Evolutionary conservation across 2,113 vertebrate species (phyloP).

Genomic region (Apeltes quadracus): DNA sequence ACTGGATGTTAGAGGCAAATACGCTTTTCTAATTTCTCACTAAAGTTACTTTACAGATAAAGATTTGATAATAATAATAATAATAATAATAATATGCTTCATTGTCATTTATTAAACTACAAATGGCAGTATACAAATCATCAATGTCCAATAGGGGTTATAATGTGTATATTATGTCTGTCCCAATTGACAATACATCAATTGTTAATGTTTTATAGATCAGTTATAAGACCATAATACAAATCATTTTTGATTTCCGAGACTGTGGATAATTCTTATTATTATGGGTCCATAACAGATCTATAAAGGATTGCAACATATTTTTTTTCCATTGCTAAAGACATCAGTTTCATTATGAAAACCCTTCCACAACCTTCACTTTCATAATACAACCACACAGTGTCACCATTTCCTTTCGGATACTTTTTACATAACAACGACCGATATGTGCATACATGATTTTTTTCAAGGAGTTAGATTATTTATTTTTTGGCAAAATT

Average conservation of each 20-base stretch:
- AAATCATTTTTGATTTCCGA: not conserved
- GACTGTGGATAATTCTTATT: not conserved
- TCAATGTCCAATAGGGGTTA: not conserved
- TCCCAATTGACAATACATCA: not conserved
- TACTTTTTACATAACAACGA: not conserved
- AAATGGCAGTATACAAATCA: not conserved
- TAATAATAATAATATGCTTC: not conserved
- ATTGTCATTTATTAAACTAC: not conserved
- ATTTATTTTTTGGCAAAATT: too few relatives aligned
- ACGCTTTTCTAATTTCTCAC: not conserved
- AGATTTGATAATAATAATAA: too few relatives aligned
- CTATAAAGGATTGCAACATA: not conserved
- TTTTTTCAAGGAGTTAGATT: not conserved
- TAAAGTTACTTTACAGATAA: not conserved
- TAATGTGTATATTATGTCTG: not conserved
- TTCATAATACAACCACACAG: slow-evolving; percentile 51
- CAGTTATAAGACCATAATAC: not conserved
- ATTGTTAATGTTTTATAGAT: not conserved
- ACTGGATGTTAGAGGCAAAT: not conserved
- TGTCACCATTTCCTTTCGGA: slow-evolving; percentile 45
- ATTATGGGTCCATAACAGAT: not conserved
- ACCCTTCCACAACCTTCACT: slow-evolving; percentile 2
- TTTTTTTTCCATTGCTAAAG: not conserved
- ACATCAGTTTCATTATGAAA: not conserved
- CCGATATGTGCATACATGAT: not conserved